These are phyloP conservation scores for Caenorhabditis remanei DNA, from an alignment of 1,140 invertebrate species.

Conservation along the genomic window DNA sequence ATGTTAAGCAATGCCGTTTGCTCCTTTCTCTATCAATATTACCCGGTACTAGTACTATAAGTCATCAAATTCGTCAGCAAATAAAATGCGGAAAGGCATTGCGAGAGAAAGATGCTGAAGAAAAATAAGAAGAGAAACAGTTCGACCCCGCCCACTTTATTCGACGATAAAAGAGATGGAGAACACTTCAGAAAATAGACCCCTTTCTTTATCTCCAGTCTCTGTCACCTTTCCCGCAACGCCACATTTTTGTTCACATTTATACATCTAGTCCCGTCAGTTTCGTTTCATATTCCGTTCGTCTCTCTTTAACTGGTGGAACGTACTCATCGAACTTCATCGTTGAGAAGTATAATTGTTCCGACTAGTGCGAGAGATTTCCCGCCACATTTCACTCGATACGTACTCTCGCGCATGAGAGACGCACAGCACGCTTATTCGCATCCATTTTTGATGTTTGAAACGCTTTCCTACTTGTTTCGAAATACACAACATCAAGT, in stretches of 20 bases:
- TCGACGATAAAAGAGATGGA: slow-evolving; percentile 52
- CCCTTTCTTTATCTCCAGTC: neutral
- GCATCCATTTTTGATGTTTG: slow-evolving; percentile 54
- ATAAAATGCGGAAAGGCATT: slow-evolving; percentile 50
- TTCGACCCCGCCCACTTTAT: slow-evolving; percentile 8
- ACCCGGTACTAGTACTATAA: slow-evolving; percentile 48
- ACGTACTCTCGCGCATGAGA: neutral
- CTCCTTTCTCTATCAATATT: slow-evolving; percentile 16
- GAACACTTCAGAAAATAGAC: slow-evolving; percentile 50
- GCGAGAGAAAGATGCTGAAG: slow-evolving; percentile 19
- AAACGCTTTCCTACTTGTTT: slow-evolving; percentile 51
- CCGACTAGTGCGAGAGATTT: neutral
- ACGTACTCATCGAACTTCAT: slow-evolving; percentile 39
- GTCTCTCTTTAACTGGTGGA: neutral
- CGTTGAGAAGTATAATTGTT: slow-evolving; percentile 17
- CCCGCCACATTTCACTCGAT: slow-evolving; percentile 47
- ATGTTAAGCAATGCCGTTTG: slow-evolving; percentile 31
- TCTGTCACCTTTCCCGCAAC: neutral
- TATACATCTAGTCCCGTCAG: neutral
- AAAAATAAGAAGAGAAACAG: slow-evolving; percentile 42
- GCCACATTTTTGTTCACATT: slow-evolving; percentile 19
- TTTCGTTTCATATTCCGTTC: neutral
- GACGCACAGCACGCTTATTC: slow-evolving; percentile 8
- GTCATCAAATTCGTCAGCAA: slow-evolving; percentile 50
- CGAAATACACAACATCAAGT: slow-evolving; percentile 30